These are phyloP conservation scores for Eidolon dupreanum DNA, from an alignment of 2,797 vertebrate genomes.

Conservation along the genomic window DNA sequence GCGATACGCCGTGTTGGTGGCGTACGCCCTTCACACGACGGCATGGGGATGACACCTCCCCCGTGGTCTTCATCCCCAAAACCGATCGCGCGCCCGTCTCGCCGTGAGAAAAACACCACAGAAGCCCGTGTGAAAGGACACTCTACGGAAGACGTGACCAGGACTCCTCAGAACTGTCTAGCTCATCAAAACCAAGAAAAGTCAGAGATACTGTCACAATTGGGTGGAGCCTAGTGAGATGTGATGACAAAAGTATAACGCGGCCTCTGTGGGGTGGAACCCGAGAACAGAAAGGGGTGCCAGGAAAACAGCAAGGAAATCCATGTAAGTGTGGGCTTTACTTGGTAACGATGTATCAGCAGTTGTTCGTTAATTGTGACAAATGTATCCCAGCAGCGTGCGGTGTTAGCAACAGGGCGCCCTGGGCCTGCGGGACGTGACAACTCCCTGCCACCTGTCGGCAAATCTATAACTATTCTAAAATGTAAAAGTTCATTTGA, in stretches of 20 bases:
- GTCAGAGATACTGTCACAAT: neutral
- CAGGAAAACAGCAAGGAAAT: neutral
- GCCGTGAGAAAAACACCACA: neutral
- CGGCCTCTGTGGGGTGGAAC: too few relatives aligned
- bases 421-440: accelerated
- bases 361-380: neutral
- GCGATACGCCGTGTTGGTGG: accelerated
- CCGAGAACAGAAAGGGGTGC: neutral
- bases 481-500: neutral
- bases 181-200: neutral
- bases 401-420: accelerated
- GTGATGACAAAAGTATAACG: too few relatives aligned
- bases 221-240: neutral
- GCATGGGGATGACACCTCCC: neutral
- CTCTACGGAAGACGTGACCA: neutral
- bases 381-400: neutral
- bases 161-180: neutral
- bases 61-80: neutral
- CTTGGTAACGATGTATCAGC: too few relatives aligned
- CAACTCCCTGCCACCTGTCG: neutral
- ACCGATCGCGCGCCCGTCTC: neutral
- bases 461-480: neutral
- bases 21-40: neutral
- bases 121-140: neutral
- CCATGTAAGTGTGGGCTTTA: neutral